A percentile compares a stretch with the other conserved stretches of the same genome.
phyloP scores from a whole-genome alignment of 2,113 vertebrate species.

The Syngnathus typhle region DNA sequence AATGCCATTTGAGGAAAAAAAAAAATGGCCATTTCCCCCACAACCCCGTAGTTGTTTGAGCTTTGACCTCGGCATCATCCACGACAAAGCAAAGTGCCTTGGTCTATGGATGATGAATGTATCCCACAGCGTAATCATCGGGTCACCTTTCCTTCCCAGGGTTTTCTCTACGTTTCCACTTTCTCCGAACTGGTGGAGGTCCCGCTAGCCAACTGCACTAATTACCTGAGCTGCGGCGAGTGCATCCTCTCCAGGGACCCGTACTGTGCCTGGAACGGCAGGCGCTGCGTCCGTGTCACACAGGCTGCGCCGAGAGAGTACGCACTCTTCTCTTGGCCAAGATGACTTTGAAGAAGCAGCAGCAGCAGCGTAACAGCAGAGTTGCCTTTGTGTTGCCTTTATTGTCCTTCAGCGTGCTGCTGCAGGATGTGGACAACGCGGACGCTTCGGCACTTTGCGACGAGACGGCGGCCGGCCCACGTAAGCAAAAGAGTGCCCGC shows the following conservation, averaged over 20 bases:
- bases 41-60: too few species aligned
- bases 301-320: constrained; percentile 56
- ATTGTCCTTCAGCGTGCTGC: constrained; percentile 68
- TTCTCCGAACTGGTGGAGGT: constrained; percentile 79
- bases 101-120: too few species aligned
- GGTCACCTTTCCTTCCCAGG: constrained; percentile 63
- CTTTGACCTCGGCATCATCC: too few species aligned
- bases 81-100: too few species aligned
- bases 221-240: constrained; percentile 88
- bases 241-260: constrained; percentile 91
- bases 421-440: constrained; percentile 81
- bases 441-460: constrained; percentile 67
- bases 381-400: neutral
- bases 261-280: constrained; percentile 85
- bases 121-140: too few species aligned
- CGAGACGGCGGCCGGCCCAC: constrained; percentile 46
- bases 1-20: too few species aligned
- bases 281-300: constrained; percentile 68
- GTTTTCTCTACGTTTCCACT: constrained; percentile 80
- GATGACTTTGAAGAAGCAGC: neutral
- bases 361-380: neutral
- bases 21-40: too few species aligned
- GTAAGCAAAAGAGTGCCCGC: constrained; percentile 28
- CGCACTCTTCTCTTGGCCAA: constrained; percentile 6
- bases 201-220: constrained; percentile 86